phyloP scores from a whole-genome alignment of 2,888 invertebrate species.

The Auanema freiburgensis region DNA sequence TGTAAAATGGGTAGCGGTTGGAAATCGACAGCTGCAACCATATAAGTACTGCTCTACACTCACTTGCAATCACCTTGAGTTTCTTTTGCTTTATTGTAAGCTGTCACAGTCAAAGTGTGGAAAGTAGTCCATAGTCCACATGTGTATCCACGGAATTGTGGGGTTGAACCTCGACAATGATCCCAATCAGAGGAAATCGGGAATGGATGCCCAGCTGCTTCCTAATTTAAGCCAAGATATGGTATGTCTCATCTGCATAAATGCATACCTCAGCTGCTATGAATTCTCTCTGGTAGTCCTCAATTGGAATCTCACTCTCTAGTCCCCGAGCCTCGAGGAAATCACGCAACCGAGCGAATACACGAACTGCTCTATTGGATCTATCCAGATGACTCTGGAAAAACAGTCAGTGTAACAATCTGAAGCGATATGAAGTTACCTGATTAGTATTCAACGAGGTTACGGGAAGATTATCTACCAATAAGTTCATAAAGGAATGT shows the following conservation, averaged over 20 bases:
- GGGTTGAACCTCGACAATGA: conserved; percentile 52
- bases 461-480: conserved; percentile 53
- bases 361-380: conserved; percentile 42
- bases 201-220: conserved; percentile 56
- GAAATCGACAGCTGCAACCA: conserved; percentile 38
- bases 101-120: conserved; percentile 84
- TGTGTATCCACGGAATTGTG: conserved; percentile 75
- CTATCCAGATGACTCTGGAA: conserved; percentile 42
- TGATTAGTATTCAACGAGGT: conserved; percentile 21
- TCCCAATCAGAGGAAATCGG: conserved; percentile 59
- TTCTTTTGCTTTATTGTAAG: conserved; percentile 65
- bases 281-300: conserved; percentile 59
- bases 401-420: conserved; percentile 1
- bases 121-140: conserved; percentile 94
- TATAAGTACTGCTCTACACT: conserved; percentile 50
- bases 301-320: conserved; percentile 39
- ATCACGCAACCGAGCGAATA: conserved; percentile 48
- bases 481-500: conserved; percentile 50
- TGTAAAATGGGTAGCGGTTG: conserved; percentile 75
- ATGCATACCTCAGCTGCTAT: conserved; percentile 46
- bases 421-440: conserved; percentile 5
- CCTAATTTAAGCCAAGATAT: conserved; percentile 25
- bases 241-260: neutral
- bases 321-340: conserved; percentile 50
- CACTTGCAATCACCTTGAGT: conserved; percentile 18